Base-by-base conservation (phyloP, 1,140 invertebrate genomes). In the Philopotamus ludificatus region DNA sequence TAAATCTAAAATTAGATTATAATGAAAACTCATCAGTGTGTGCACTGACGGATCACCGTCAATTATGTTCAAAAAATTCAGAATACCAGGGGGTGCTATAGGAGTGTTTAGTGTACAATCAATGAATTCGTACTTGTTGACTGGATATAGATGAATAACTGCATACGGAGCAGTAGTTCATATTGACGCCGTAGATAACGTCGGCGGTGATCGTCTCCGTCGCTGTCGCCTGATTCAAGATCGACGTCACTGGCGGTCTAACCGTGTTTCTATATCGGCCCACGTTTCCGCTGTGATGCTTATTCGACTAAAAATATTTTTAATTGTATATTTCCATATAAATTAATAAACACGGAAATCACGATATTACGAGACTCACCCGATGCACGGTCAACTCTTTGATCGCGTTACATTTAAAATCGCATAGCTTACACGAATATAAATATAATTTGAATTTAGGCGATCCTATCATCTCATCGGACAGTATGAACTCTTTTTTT, bases 371-470 rank as follows among this genome's bases (percentile, higher is more conserved):
- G n/a, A n/a, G n/a, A 42, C 53, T 65, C 21, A 79, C 78, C 75
- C 74, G 76, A 53, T 80, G 78, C 0, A 70, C 74, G 0, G 75
- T 75, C 15, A 79, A 68, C 26, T 80, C 77, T 47, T 78, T 79
- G 18, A 79, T 74, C 3, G 79, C 77, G 63, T 80, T 80, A 55
- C 79, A 80, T 21, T 78, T 77, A 66, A 77, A 80, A 22, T 51
- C 68, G 68, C 79, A 80, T 22, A 75, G 47, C 69, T 79, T 79
- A 69, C 79, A 80, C 1, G 72, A 73, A 68, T 80, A 80, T 1
- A 80, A 73, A 70, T 74, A 80, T 34, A 78, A 71, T 60, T 77
- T 78, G 73, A 79, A 80, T 59, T 75, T 74, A 12, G 77, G 77
- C 8, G 75, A 77, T 0, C 73, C 66, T 4, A 79, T 67, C 64